Base-by-base conservation (phyloP, 2,797 vertebrate genomes). In the Poecilia velifera region DNA sequence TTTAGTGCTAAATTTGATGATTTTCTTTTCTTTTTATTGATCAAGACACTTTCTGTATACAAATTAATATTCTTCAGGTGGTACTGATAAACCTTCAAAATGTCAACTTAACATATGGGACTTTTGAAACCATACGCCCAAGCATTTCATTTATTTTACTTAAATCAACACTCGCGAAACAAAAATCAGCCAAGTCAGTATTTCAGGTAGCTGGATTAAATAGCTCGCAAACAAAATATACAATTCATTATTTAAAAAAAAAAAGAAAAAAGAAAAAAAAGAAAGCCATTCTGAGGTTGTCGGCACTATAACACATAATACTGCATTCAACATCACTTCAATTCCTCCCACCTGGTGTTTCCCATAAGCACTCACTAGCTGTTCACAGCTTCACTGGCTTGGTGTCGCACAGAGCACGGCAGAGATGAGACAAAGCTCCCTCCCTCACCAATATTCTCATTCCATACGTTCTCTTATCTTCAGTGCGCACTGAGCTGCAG, bases 381-480 rank as follows among this genome's bases (percentile, higher is more conserved):
- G 74, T 79, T 87, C 84, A 46, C 72, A 84, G 85, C 72, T 78
- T 82, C 76, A 72, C 45, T 25, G 83, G 81, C 79, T 88, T 76
- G 76, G 78, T 86, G 87, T 84, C 83, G 84, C 80, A 85, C 51
- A 76, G 84, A 82, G 82, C 76, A 20, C 0, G 49, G 59, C 71
- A 66, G 85, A 83, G 85, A 90, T 89, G 81, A 91, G 91, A 91
- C 73, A 86, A 91, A 87, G 39, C 28, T 68, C 51, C 74, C 25
- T 28, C 41, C 72, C 46, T 74, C 7, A 81, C 91, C 77, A 84
- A 75, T 78, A 80, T 77, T 86, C 78, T 72, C 75, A 71, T 82
- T 78, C 77, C 77, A 77, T 78, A 88, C 53, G 10, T 80, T 84
- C 73, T 79, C 77, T 84, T 90, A 84, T 90, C 83, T 71, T 76